Evolutionary conservation across 2,113 vertebrate species (phyloP), one percentile per base, ranked within the genome.

Genomic region (Callocephalon fimbriatum): DNA sequence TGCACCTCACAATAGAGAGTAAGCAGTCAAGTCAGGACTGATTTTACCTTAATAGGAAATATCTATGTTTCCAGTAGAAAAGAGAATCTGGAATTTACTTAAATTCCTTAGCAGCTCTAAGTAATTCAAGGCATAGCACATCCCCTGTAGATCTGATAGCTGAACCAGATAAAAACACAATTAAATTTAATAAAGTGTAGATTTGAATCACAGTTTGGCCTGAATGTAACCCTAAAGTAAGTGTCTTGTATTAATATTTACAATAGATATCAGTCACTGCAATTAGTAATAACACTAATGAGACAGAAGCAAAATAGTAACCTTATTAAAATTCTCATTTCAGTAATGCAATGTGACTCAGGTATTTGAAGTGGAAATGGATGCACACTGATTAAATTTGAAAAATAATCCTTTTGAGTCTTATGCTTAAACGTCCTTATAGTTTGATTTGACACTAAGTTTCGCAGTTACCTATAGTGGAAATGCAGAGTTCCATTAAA

Each of bases 231-330:
- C 75, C 63, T 76, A 44, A 83, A 92, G 58, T 78, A 86, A 74
- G 13, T 79, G 71, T 22, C 67, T 76, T 78, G 86, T 70, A 78
- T 92, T 93, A 94, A 86, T 94, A 92, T 95, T 96, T 95, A 94
- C 90, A 95, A 70, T 80, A 73, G 31, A 79, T 96, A 93, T 90
- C 58, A 90, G 45, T 96, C 78, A 83, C 50, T 77, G 45, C 68
- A 92, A 93, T 96, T 97, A 92, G 59, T 91, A 87, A 67, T 91
- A 95, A 72, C 59, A 40, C 72, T 91, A 86, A 95, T 78, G 77
- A 91, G 75, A 80, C 59, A 88, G 86, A 95, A 91, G 32, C 59
- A 89, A 95, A 95, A 90, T 48, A 88, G 40, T 76, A 92, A 88
- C 50, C 51, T 83, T 45, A 86, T 73, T 90, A 76, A 95, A 92